A percentile compares a stretch with the other conserved stretches of the same genome.
These are phyloP conservation scores for Falco novaeseelandiae DNA, from an alignment of 2,797 vertebrate species.

Conservation along the genomic window DNA sequence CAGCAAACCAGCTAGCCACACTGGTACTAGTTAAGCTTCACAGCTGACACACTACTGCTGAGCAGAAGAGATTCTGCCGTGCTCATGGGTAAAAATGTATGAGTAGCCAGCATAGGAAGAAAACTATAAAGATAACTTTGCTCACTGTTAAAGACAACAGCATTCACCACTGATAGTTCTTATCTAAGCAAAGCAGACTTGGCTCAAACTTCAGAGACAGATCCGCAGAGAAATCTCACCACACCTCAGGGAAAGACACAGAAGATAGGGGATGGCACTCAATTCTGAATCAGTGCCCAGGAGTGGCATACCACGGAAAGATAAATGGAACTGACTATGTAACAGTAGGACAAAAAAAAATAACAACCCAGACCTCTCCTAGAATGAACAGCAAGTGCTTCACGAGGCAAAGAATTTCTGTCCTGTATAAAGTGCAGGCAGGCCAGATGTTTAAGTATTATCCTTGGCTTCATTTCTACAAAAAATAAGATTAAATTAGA, in stretches of 20 bases:
- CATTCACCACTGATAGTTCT: neutral
- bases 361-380: neutral
- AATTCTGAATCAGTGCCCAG: neutral
- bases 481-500: neutral
- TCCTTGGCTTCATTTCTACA: neutral
- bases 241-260: neutral
- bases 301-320: neutral
- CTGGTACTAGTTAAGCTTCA: neutral
- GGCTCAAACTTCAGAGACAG: neutral
- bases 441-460: neutral
- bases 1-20: neutral
- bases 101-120: neutral
- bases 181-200: neutral
- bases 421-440: neutral
- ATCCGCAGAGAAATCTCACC: neutral
- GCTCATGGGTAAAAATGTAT: neutral
- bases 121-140: constrained; percentile 3
- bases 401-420: neutral
- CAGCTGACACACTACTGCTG: neutral
- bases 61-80: neutral
- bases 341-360: neutral
- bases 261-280: neutral
- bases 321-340: neutral
- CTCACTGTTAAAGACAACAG: neutral
- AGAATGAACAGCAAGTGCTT: neutral